A percentile compares a stretch with the other conserved stretches of the same genome.
phyloP scores from a whole-genome alignment of 1,140 invertebrate genomes.

The Drosophila parabipectinata region DNA sequence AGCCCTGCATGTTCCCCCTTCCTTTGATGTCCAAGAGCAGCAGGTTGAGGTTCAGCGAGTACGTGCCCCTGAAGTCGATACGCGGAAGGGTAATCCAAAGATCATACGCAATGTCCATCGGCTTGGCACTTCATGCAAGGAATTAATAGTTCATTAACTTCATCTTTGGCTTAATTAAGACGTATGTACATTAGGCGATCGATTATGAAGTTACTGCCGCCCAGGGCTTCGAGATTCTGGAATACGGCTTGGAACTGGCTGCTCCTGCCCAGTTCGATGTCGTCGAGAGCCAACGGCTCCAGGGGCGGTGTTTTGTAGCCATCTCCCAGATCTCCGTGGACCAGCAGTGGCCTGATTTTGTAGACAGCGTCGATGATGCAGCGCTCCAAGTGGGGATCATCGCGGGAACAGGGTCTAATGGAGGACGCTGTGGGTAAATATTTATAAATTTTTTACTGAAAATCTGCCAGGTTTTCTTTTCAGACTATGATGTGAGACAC shows the following conservation, averaged over 20 bases:
- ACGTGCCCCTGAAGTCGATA: conserved; percentile 84
- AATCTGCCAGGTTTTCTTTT: neutral
- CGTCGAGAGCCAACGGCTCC: conserved; percentile 74
- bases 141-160: neutral
- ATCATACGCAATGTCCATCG: conserved; percentile 77
- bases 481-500: neutral
- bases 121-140: conserved; percentile 64
- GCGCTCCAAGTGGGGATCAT: conserved; percentile 84
- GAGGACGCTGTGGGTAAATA: conserved; percentile 77
- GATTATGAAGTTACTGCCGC: conserved; percentile 80
- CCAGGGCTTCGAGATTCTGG: conserved; percentile 61
- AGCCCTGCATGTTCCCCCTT: conserved; percentile 86
- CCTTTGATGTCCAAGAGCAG: conserved; percentile 86
- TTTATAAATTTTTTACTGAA: neutral
- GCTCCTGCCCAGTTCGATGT: conserved; percentile 71
- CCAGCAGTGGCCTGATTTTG: conserved; percentile 84
- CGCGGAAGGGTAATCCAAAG: conserved; percentile 83
- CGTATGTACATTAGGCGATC: conserved; percentile 71
- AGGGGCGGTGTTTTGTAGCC: conserved; percentile 72
- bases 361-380: conserved; percentile 85
- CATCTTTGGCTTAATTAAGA: neutral
- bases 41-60: conserved; percentile 84
- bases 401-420: conserved; percentile 84
- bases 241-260: conserved; percentile 77
- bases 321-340: conserved; percentile 84